phyloP scores from a whole-genome alignment of 2,113 vertebrate genomes.

The Odocoileus virginianus region DNA sequence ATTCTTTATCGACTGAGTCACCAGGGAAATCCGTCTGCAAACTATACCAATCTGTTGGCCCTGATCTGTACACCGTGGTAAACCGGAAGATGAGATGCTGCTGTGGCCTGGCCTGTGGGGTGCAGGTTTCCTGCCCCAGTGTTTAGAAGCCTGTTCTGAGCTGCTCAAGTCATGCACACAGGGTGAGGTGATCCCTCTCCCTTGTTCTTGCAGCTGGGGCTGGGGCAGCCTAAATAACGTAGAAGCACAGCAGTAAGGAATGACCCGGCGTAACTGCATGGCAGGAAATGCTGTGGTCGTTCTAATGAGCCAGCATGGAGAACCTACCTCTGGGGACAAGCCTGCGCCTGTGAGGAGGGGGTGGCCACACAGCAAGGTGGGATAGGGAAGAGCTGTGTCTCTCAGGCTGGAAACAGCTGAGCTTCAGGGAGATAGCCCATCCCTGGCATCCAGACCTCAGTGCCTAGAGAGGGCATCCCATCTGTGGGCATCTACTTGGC shows the following conservation, averaged over 20 bases:
- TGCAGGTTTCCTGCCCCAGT: neutral
- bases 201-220: neutral
- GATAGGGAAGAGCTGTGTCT: neutral
- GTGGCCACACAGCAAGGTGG: accelerated
- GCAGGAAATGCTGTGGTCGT: neutral
- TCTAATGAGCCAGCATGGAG: neutral
- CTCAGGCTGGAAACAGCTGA: neutral
- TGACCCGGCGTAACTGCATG: accelerated
- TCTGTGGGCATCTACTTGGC: neutral
- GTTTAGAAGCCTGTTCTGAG: neutral
- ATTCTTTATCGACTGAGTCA: neutral
- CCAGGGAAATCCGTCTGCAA: neutral
- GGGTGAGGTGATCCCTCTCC: neutral
- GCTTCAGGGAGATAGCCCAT: neutral
- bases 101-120: neutral
- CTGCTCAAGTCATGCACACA: neutral
- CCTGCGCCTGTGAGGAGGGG: no score
- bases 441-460: no score
- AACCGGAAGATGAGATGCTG: neutral
- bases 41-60: neutral
- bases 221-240: accelerated
- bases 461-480: neutral
- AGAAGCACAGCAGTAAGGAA: neutral
- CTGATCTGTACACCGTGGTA: neutral
- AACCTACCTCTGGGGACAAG: neutral